Evolutionary conservation across 2,888 invertebrate genomes (phyloP).

Genomic region (Thalpophila matura): DNA sequence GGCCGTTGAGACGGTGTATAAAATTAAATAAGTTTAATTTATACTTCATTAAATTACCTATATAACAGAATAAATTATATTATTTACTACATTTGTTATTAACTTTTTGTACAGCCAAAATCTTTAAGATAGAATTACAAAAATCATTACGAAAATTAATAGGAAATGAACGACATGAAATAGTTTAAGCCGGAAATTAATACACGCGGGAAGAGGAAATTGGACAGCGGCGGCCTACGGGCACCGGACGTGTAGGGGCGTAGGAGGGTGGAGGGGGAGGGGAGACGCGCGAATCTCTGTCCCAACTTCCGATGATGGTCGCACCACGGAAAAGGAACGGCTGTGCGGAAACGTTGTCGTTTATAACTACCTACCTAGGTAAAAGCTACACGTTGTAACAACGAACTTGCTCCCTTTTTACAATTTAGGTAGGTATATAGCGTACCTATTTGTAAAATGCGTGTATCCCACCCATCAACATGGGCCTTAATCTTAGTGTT

Average conservation of each 20-base stretch:
- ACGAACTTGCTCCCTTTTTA: conserved; percentile 32
- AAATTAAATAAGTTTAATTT: conserved; percentile 28
- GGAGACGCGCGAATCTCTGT: conserved; percentile 78
- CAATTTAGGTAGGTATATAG: background rate
- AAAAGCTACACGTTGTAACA: conserved; percentile 6
- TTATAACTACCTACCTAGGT: conserved; percentile 25
- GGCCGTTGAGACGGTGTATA: conserved; percentile 35
- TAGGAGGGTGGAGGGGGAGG: conserved; percentile 66
- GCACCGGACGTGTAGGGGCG: conserved; percentile 80
- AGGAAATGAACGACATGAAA: conserved; percentile 83
- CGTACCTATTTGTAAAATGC: conserved; percentile 20
- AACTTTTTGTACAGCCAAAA: conserved; percentile 2
- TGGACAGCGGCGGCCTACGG: conserved; percentile 83
- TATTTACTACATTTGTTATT: too few species aligned
- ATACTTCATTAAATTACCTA: too few species aligned
- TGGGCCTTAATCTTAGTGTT: conserved; percentile 13
- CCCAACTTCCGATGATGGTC: conserved; percentile 81
- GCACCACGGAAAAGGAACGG: conserved; percentile 77
- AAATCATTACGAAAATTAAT: conserved; percentile 70
- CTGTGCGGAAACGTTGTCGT: conserved; percentile 57
- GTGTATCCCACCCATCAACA: background rate
- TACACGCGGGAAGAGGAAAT: conserved; percentile 89
- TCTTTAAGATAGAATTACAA: conserved; percentile 45
- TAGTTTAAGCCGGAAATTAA: conserved; percentile 88
- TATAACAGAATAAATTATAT: too few species aligned